phyloP scores from a whole-genome alignment of 2,797 vertebrate genomes.

The Chelidonichthys spinosus region DNA sequence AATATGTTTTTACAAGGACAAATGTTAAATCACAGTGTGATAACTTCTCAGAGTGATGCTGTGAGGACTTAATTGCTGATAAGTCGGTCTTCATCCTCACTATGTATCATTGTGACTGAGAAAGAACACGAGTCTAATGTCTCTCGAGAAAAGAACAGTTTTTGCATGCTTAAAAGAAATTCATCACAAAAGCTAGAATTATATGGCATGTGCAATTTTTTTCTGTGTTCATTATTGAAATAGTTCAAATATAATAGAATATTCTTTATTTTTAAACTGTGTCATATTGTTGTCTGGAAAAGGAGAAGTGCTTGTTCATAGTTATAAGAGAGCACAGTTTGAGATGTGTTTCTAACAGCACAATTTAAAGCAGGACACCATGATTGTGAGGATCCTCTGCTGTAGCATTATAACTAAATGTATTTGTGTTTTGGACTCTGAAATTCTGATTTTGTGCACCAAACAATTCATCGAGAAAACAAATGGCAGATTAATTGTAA shows the following conservation, averaged over 20 bases:
- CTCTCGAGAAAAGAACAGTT: constrained; percentile 39
- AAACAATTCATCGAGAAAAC: background rate
- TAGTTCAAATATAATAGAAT: constrained; percentile 17
- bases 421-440: background rate
- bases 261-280: background rate
- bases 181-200: constrained; percentile 18
- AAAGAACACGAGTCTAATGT: constrained; percentile 33
- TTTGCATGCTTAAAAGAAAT: constrained; percentile 21
- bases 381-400: background rate
- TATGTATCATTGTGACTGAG: constrained; percentile 28
- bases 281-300: background rate
- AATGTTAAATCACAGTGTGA: constrained; percentile 34
- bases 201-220: constrained; percentile 20
- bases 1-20: background rate
- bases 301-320: background rate
- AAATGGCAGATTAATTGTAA: background rate
- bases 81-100: constrained; percentile 33
- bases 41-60: constrained; percentile 40
- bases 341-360: constrained; percentile 1
- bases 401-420: background rate
- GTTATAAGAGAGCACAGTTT: background rate
- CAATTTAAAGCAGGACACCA: background rate
- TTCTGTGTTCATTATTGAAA: constrained; percentile 9
- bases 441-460: background rate
- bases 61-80: constrained; percentile 52